These are phyloP conservation scores for Halictus rubicundus DNA, from an alignment of 1,140 invertebrate genomes.

Conservation along the genomic window DNA sequence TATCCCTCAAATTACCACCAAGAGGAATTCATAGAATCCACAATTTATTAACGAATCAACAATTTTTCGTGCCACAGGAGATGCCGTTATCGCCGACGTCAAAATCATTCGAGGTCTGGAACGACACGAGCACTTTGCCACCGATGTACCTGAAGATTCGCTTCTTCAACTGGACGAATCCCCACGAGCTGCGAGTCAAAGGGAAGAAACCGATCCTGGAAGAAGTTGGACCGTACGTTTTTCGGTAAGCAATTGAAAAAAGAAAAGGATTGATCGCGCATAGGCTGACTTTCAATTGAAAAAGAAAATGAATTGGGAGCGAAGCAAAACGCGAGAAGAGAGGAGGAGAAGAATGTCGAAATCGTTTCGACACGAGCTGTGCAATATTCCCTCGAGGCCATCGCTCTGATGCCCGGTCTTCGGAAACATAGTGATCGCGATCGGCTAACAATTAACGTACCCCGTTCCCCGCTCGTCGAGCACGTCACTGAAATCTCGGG, in stretches of 20 bases:
- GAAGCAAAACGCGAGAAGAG: too few species aligned
- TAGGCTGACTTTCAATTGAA: too few species aligned
- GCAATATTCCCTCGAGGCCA: not conserved
- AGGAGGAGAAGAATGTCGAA: too few species aligned
- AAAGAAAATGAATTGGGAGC: too few species aligned
- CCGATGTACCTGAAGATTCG: constrained; percentile 81
- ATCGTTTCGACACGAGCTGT: not conserved
- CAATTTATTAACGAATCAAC: too few species aligned
- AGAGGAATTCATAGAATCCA: too few species aligned
- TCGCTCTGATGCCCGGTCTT: not conserved
- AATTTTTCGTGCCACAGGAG: constrained; percentile 60
- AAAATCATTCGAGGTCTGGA: constrained; percentile 79
- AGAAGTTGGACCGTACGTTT: constrained; percentile 87
- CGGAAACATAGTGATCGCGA: not conserved
- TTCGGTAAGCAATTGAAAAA: constrained; percentile 74
- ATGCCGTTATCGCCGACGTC: constrained; percentile 72
- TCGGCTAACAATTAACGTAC: constrained; percentile 10
- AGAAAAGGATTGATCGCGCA: too few species aligned
- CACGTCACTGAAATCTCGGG: constrained; percentile 10
- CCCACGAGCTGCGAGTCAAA: constrained; percentile 70
- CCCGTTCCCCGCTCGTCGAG: not conserved
- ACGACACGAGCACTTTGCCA: constrained; percentile 75
- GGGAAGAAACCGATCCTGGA: constrained; percentile 81
- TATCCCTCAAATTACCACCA: too few species aligned
- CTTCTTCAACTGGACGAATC: constrained; percentile 84